phyloP scores from a whole-genome alignment of 2,797 vertebrate species.

The Eulemur rubriventer region DNA sequence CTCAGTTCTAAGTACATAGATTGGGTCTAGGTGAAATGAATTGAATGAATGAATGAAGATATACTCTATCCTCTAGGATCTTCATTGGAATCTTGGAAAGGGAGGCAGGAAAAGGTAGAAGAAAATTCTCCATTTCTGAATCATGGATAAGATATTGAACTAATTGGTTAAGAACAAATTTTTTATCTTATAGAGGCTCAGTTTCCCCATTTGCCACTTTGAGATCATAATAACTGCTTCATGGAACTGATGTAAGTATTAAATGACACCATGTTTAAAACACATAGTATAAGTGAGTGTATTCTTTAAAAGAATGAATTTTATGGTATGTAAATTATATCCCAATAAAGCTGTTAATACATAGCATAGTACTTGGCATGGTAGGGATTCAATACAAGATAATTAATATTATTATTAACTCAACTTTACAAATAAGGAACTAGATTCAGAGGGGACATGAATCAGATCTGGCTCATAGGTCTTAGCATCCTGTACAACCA shows the following conservation, averaged over 20 bases:
- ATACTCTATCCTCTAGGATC: background rate
- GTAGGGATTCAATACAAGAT: background rate
- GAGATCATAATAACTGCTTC: background rate
- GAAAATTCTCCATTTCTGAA: background rate
- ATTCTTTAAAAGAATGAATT: background rate
- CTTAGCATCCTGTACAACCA: background rate
- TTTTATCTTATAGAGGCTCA: background rate
- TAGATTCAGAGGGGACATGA: background rate
- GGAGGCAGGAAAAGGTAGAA: background rate
- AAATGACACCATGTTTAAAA: background rate
- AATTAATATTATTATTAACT: background rate
- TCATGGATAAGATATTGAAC: background rate
- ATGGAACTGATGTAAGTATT: background rate
- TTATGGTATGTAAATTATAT: background rate
- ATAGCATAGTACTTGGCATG: background rate
- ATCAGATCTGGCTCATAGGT: background rate
- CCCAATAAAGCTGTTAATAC: background rate
- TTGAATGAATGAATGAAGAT: background rate
- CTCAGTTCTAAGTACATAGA: background rate
- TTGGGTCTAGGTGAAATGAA: background rate
- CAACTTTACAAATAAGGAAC: background rate
- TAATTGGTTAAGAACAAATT: background rate
- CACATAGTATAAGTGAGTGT: background rate
- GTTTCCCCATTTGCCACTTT: background rate
- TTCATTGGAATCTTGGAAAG: background rate